Conservation (phyloP, 1,140 invertebrate genomes). For the Xylocopa sonorina region DNA sequence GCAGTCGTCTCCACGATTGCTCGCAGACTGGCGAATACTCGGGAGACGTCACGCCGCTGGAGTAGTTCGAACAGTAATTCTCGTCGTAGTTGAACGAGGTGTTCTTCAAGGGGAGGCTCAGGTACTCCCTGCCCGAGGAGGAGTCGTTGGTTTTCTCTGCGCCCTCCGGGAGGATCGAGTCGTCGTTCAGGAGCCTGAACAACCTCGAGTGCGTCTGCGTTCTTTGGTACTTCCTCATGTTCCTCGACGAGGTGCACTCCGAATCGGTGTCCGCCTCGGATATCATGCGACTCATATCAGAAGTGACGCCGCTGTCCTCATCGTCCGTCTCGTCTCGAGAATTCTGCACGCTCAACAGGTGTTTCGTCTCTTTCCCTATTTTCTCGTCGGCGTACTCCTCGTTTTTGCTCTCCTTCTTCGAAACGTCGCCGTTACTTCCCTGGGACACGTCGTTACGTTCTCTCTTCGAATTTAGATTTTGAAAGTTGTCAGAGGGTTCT, state of each 20-base stretch:
- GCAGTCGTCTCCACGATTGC: conserved; percentile 64
- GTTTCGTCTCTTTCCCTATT: conserved; percentile 49
- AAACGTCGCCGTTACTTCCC: background rate
- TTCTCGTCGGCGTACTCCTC: conserved; percentile 12
- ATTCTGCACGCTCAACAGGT: conserved; percentile 73
- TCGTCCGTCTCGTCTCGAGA: conserved; percentile 85
- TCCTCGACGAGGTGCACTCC: conserved; percentile 83
- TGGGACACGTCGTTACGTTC: too few species aligned
- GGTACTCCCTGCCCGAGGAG: conserved; percentile 33
- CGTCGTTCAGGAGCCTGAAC: conserved; percentile 86
- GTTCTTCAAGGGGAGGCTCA: conserved; percentile 65
- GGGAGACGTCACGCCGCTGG: conserved; percentile 74
- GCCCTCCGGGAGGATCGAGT: conserved; percentile 78
- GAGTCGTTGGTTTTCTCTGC: conserved; percentile 68
- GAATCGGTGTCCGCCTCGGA: conserved; percentile 87
- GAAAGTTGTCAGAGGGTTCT: background rate
- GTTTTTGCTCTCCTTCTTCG: background rate
- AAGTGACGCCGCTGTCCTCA: conserved; percentile 88
- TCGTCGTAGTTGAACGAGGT: conserved; percentile 67
- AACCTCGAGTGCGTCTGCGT: conserved; percentile 88
- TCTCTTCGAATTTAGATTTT: background rate
- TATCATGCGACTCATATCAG: conserved; percentile 86
- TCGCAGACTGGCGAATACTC: conserved; percentile 73
- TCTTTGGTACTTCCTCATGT: conserved; percentile 85
- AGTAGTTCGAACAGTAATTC: conserved; percentile 67